phyloP scores from a whole-genome alignment of 2,888 invertebrate species.

The Teleogryllus oceanicus region DNA sequence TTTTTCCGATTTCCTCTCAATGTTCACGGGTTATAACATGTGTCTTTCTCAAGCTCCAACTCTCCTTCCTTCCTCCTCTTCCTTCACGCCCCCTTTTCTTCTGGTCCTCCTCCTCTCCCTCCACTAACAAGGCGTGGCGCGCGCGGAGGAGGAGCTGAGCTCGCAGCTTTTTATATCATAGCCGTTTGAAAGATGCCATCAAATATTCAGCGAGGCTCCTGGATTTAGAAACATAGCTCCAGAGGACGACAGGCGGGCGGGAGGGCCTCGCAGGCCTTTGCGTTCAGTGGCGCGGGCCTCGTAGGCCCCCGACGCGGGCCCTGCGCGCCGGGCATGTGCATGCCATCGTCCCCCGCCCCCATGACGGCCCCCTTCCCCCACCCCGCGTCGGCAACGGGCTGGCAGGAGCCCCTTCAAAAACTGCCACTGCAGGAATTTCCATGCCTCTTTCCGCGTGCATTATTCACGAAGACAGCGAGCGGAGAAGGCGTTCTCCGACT shows the following conservation, averaged over 20 bases:
- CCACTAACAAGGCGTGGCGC: constrained; percentile 1
- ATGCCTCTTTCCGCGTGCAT: background rate
- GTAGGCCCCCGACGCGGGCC: no score
- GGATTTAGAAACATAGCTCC: constrained; percentile 18
- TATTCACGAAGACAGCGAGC: background rate
- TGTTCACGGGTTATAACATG: no score
- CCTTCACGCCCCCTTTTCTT: no score
- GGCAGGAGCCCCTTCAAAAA: background rate
- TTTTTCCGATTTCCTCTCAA: no score
- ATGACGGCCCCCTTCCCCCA: background rate
- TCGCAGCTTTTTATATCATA: constrained; percentile 9
- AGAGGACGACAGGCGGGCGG: background rate
- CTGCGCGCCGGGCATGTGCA: no score
- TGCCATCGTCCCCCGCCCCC: background rate
- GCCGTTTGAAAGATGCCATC: constrained; percentile 18
- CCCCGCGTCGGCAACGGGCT: background rate
- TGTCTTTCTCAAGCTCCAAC: background rate
- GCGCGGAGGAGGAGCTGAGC: background rate
- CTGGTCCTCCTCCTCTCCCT: background rate
- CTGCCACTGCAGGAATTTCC: background rate
- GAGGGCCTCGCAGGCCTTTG: background rate
- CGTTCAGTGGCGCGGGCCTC: no score
- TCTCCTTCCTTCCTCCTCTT: no score
- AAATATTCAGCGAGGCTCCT: constrained; percentile 7
- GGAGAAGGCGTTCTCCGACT: background rate